Base-by-base conservation (phyloP, 2,797 vertebrate species). In the Decapterus maruadsi region DNA sequence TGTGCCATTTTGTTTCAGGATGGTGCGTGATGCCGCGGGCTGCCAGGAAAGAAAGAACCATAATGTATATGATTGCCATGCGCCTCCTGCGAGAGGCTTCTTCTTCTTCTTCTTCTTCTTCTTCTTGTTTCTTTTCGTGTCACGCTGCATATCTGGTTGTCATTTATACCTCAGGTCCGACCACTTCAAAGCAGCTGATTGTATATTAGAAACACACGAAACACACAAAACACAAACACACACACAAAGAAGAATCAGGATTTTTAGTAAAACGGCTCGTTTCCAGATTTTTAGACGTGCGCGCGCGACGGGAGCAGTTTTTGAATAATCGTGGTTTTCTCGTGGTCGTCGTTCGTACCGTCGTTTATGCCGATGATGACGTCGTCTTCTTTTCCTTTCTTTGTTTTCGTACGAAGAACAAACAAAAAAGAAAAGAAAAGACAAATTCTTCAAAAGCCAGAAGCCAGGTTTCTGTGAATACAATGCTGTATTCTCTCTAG, bases 151-250 rank as follows among this genome's bases (percentile, higher is more conserved):
- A 88, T 92, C 89, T 87, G 90, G 92, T 92, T 91, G 92, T 95
- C 93, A 92, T 87, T 90, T 90, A 91, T 94, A 94, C 94, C 95
- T 96, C 95, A 96, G 95, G 95, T 94, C 93, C 87, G 78, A 94
- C 89, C 93, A 92, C 86, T 90, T 90, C 88, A 92, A 93, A 93
- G 93, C 94, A 95, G 93, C 93, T 95, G 94, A 94, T 94, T 95
- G 92, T 95, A 94, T 87, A 83, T 72, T 76, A 87, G 76, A 87
- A 83, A 89, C 83, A 92, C 84, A 34, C 31, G n/a, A 26, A 26
- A 26, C 26, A 26, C 26, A 34, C 31, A 6, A 6, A 1, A 34
- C 3, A 34, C 31, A 34, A 5, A 79, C 63, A 78, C 59, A 77
- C 60, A 74, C 72, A 75, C 68, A 73, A 80, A 75, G 81, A 84